phyloP scores from a whole-genome alignment of 2,888 invertebrate genomes.

The Norana najaformis region DNA sequence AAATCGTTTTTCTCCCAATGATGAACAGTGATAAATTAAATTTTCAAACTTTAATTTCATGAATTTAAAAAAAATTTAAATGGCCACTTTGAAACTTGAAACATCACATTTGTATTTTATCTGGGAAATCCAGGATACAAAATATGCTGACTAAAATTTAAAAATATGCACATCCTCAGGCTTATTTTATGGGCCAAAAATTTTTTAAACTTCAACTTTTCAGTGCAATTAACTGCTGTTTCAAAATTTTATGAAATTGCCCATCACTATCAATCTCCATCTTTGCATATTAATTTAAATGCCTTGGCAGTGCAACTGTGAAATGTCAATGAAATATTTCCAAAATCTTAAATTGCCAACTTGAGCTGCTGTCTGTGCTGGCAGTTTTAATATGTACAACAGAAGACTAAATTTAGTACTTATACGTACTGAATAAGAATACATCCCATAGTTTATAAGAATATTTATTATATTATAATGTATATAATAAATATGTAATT shows the following conservation, averaged over 20 bases:
- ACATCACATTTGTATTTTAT: background rate
- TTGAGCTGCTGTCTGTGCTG: too few relatives aligned
- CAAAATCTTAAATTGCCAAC: too few relatives aligned
- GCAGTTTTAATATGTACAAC: background rate
- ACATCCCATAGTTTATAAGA: background rate
- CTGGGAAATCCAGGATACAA: too few relatives aligned
- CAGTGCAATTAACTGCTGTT: too few relatives aligned
- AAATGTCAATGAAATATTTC: too few relatives aligned
- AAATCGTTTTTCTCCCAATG: background rate
- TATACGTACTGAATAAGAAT: background rate
- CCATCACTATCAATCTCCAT: too few relatives aligned
- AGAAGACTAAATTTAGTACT: background rate
- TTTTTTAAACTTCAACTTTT: too few relatives aligned
- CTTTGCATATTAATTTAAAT: too few relatives aligned
- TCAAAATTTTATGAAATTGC: too few relatives aligned
- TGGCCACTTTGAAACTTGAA: background rate
- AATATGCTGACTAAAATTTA: background rate
- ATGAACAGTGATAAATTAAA: background rate
- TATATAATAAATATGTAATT: background rate
- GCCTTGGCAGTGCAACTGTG: too few relatives aligned
- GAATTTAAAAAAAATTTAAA: background rate
- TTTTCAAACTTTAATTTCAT: background rate
- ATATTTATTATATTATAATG: background rate
- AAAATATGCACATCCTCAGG: background rate
- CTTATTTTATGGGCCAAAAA: background rate